phyloP scores from a whole-genome alignment of 2,797 vertebrate species.

The Microctenopoma steveboyesi region DNA sequence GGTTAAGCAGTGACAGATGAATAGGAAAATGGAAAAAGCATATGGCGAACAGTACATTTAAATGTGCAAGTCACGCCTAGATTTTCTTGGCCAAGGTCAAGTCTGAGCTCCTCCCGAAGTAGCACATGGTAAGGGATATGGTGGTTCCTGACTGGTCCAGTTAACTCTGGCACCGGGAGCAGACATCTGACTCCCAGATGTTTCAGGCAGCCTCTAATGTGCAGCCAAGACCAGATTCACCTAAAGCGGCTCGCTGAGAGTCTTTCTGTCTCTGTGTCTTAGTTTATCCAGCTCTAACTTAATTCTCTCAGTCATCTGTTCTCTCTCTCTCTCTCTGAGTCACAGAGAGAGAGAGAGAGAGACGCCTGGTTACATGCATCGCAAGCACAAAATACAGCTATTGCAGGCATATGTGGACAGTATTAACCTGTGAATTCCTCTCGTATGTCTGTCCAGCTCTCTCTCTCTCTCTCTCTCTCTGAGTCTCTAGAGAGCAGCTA shows the following conservation, averaged over 20 bases:
- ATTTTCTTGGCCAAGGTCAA: slow-evolving; percentile 22
- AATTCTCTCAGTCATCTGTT: slow-evolving; percentile 10
- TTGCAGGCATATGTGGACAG: slow-evolving; percentile 16
- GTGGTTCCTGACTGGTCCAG: slow-evolving; percentile 42
- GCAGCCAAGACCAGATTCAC: slow-evolving; percentile 54
- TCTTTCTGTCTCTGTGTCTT: slow-evolving; percentile 14
- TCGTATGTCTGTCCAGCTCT: not conserved
- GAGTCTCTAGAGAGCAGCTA: slow-evolving; percentile 16
- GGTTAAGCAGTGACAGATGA: slow-evolving; percentile 25
- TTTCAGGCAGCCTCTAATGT: slow-evolving; percentile 56
- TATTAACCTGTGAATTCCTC: slow-evolving; percentile 1
- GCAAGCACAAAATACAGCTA: not conserved
- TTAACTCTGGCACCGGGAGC: slow-evolving; percentile 35
- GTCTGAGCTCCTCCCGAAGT: slow-evolving; percentile 34
- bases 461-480: not conserved
- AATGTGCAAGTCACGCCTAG: slow-evolving; percentile 34
- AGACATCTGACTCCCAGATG: slow-evolving; percentile 82
- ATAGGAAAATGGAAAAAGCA: slow-evolving; percentile 31
- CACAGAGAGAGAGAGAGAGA: no score
- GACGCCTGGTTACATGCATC: not conserved
- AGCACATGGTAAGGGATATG: slow-evolving; percentile 45
- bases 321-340: not conserved
- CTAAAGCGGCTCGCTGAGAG: slow-evolving; percentile 21
- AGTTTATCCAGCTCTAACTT: slow-evolving; percentile 5
- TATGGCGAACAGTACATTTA: slow-evolving; percentile 27